Evolutionary conservation across 2,888 invertebrate genomes (phyloP).

Genomic region (Stenoptilia bipunctidactyla): DNA sequence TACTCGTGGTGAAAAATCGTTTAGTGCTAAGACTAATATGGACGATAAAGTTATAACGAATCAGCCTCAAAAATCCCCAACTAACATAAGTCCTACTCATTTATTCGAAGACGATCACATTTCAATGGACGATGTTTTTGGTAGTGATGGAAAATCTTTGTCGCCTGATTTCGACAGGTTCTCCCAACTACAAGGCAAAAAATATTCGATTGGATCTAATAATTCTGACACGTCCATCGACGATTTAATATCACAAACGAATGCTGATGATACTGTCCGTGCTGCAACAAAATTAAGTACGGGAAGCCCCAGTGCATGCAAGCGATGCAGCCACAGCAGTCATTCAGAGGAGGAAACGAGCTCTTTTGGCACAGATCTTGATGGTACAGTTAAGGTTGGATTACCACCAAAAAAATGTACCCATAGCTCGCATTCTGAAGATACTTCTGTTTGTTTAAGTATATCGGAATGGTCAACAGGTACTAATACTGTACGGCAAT

Average conservation of each 20-base stretch:
- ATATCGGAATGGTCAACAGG: conserved; percentile 92
- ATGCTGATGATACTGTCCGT: conserved; percentile 69
- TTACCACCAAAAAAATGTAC: conserved; percentile 85
- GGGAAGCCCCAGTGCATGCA: conserved; percentile 65
- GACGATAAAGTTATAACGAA: conserved; percentile 70
- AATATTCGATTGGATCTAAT: conserved; percentile 70
- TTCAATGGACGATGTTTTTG: conserved; percentile 73
- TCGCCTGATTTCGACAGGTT: conserved; percentile 71
- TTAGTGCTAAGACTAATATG: conserved; percentile 39
- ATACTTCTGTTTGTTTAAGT: conserved; percentile 87
- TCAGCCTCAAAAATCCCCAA: conserved; percentile 74
- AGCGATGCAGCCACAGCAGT: conserved; percentile 77
- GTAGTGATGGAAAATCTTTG: conserved; percentile 71
- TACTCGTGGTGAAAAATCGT: conserved; percentile 50
- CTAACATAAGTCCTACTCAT: conserved; percentile 63
- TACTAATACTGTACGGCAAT: conserved; percentile 86
- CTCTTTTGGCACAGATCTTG: conserved; percentile 82
- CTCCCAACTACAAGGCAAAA: conserved; percentile 47
- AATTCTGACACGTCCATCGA: conserved; percentile 76
- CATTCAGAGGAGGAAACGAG: conserved; percentile 83
- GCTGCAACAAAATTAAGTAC: conserved; percentile 61
- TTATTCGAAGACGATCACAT: conserved; percentile 72
- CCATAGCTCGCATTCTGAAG: conserved; percentile 87
- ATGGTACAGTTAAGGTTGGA: conserved; percentile 85
- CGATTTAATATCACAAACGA: conserved; percentile 71